Percentiles rank a stretch among this genome's conserved stretches.
Evolutionary conservation across 2,888 invertebrate genomes (phyloP).

Genomic region (Xanthostigma xanthostigma): DNA sequence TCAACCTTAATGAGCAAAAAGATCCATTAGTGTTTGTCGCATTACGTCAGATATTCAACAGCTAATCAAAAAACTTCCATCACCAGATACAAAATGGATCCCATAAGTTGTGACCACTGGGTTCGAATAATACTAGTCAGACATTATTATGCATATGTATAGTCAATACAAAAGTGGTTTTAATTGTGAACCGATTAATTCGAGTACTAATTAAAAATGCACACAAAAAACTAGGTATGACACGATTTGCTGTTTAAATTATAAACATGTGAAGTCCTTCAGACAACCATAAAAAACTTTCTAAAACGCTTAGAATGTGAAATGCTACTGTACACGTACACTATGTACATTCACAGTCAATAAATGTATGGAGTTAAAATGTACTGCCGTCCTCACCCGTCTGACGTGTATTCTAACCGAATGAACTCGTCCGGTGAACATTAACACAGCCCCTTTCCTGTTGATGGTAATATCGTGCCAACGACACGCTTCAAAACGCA

Average conservation of each 20-base stretch:
- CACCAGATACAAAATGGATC: slow-evolving; percentile 23
- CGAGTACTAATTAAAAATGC: too few relatives aligned
- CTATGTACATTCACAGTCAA: not conserved
- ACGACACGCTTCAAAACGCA: slow-evolving; percentile 1
- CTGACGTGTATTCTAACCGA: slow-evolving; percentile 16
- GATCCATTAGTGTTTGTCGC: not conserved
- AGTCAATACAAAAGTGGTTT: too few relatives aligned
- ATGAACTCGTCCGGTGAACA: slow-evolving; percentile 21
- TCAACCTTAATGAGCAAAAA: too few relatives aligned
- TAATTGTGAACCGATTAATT: too few relatives aligned
- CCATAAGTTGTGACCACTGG: slow-evolving; percentile 3
- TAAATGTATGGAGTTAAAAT: not conserved
- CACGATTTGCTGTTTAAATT: too few relatives aligned
- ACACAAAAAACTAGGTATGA: too few relatives aligned
- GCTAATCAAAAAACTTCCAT: slow-evolving; percentile 21
- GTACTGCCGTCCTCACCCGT: slow-evolving; percentile 21
- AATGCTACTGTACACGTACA: not conserved
- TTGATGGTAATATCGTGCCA: slow-evolving; percentile 4
- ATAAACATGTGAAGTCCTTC: too few relatives aligned
- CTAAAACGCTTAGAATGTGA: not conserved
- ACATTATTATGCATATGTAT: too few relatives aligned
- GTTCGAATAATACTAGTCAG: too few relatives aligned
- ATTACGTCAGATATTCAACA: slow-evolving; percentile 10
- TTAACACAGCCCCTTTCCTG: slow-evolving; percentile 19
- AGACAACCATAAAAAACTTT: not conserved